Evolutionary conservation across 64 coral and sea anemone species (phyloP).

Genomic region (Montipora capricornis): DNA sequence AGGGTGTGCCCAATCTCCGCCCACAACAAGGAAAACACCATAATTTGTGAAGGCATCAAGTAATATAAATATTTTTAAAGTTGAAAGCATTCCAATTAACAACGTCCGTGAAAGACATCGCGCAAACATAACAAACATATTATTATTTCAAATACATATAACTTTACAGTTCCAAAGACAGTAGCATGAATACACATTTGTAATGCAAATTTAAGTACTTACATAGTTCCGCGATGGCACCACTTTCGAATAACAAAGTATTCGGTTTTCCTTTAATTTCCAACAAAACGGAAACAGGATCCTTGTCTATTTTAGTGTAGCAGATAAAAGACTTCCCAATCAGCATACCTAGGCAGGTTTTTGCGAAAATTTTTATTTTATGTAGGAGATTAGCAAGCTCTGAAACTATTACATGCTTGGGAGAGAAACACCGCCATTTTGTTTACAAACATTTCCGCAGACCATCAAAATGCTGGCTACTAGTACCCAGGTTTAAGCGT

Average conservation of each 20-base stretch:
- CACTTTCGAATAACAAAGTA: constrained; percentile 85
- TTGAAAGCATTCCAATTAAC: no score
- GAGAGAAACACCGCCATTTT: background rate
- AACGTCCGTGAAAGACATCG: no score
- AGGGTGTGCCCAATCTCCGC: no score
- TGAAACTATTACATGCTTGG: background rate
- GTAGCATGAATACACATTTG: no score
- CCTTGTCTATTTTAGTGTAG: constrained; percentile 79
- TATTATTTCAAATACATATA: no score
- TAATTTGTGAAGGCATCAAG: no score
- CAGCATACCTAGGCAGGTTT: constrained; percentile 2
- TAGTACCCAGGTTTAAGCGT: background rate
- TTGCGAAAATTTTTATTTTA: background rate
- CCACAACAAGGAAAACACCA: no score
- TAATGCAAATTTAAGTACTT: constrained; percentile 22
- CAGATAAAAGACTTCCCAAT: constrained; percentile 91
- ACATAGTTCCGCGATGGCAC: constrained; percentile 88
- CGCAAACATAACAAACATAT: no score
- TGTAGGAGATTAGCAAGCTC: no score
- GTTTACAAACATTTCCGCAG: constrained; percentile 26
- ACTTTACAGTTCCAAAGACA: no score
- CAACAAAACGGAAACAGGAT: constrained; percentile 84
- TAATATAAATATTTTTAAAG: no score
- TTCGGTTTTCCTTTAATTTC: constrained; percentile 76
- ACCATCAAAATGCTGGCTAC: background rate